Evolutionary conservation across 2,888 invertebrate species (phyloP).

Genomic region (Spialia ferax): DNA sequence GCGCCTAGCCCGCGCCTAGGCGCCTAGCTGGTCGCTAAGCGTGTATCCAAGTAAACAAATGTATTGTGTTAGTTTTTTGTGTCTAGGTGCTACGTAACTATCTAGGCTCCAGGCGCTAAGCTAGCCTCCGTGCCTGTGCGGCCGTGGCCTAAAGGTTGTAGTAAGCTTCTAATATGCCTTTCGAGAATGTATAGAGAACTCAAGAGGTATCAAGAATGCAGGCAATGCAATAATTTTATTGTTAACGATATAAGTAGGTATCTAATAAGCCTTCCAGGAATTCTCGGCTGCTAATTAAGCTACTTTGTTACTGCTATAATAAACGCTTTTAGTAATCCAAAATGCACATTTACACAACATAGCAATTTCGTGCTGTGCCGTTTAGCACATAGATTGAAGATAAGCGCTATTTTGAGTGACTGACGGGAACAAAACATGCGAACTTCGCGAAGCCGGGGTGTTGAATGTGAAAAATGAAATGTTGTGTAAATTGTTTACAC

Average conservation of each 20-base stretch:
- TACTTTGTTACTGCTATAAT: background rate
- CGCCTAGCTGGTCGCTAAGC: too few relatives aligned
- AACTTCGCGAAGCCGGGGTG: background rate
- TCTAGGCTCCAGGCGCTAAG: too few relatives aligned
- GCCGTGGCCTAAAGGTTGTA: too few relatives aligned
- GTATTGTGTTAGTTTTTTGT: too few relatives aligned
- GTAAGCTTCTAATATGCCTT: too few relatives aligned
- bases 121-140: too few relatives aligned
- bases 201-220: too few relatives aligned
- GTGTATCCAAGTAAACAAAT: too few relatives aligned
- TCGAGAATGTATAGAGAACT: too few relatives aligned
- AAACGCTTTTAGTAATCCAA: background rate
- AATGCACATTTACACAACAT: conserved; percentile 11
- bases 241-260: too few relatives aligned
- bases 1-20: too few relatives aligned
- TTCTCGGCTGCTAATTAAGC: background rate
- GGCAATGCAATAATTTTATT: too few relatives aligned
- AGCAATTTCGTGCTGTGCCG: conserved; percentile 17
- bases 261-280: background rate
- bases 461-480: conserved; percentile 5
- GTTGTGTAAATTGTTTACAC: background rate
- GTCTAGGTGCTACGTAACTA: background rate
- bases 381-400: conserved; percentile 7
- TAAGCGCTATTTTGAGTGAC: conserved; percentile 16
- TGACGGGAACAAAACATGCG: conserved; percentile 24